Evolutionary conservation across 2,888 invertebrate genomes (phyloP).

Genomic region (Ferdinandea cuprea): DNA sequence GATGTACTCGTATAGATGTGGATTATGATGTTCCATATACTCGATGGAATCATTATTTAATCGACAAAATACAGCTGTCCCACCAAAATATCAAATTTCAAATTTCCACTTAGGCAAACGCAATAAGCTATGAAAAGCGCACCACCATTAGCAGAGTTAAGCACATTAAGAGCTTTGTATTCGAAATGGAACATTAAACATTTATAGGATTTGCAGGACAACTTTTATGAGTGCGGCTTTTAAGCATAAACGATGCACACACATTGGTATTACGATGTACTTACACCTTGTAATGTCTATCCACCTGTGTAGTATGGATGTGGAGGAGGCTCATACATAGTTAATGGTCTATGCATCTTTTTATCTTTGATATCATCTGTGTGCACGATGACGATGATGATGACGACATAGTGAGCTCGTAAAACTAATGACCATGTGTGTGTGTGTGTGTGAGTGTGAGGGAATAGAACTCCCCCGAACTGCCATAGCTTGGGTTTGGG

Average conservation of each 20-base stretch:
- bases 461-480: not conserved
- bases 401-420: conserved; percentile 5
- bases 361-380: conserved; percentile 38
- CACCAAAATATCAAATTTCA: conserved; percentile 67
- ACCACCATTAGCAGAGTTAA: conserved; percentile 70
- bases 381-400: no score
- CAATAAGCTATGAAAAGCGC: conserved; percentile 74
- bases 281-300: conserved; percentile 61
- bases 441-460: not conserved
- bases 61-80: conserved; percentile 39
- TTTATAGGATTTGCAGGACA: conserved; percentile 71
- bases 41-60: no score
- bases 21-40: conserved; percentile 35
- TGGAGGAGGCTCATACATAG: conserved; percentile 33
- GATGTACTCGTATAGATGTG: conserved; percentile 5
- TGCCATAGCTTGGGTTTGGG: not conserved
- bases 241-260: conserved; percentile 71
- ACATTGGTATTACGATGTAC: conserved; percentile 61
- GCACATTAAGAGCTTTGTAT: conserved; percentile 74
- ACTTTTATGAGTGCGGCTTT: conserved; percentile 72
- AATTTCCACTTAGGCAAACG: conserved; percentile 69
- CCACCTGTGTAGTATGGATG: conserved; percentile 34
- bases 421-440: conserved; percentile 36
- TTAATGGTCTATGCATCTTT: conserved; percentile 66
- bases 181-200: conserved; percentile 74